Evolutionary conservation across 2,888 invertebrate genomes (phyloP), one percentile per base, ranked within the genome.

Genomic region (Thelaira solivaga): DNA sequence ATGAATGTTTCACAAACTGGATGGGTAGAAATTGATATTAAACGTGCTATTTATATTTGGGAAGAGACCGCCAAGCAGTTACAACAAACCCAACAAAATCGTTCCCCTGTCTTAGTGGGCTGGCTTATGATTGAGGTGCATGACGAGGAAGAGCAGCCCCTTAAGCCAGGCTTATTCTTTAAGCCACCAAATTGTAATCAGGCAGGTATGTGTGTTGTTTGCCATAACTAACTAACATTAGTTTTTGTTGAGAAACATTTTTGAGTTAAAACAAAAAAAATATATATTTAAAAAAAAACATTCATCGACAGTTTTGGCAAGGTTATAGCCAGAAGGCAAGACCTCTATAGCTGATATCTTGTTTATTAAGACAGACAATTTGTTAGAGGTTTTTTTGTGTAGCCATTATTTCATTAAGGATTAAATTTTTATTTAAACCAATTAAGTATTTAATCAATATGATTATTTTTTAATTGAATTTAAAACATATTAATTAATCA

Each of bases 141-240:
- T 67, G 88, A 88, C 39, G 88, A 88, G 61, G 88, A 88, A 78
- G 88, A 88, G 74, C 86, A 85, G 64, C 89, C 86, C 18, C 74
- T 88, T 39, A 84, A 86, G 80, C 87, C 88, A 34, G 88, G 88
- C 13, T 83, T 84, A 13, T 88, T 84, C 82, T 88, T 88, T 67
- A 85, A 84, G 78, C 88, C 89, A 78, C 88, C 88, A 75, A 87
- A 86, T 82, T 88, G 88, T 79, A 88, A 87, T 79, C 87, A 88
- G 88, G 88, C 88, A 88, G 87, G 89, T 88, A 88, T 84, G 88
- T 87, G 88, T 88, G 87, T 86, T 85, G 89, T 89, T 86, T 84
- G 85, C 87, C 87, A 85, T 80, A 82, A 81, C 72, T 84, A 85
- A 88, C 86, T 88, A 86, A 87, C 82, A 77, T 64, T 47, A 31